phyloP scores from a whole-genome alignment of 2,888 invertebrate genomes.

The Tetanocera ferruginea region DNA sequence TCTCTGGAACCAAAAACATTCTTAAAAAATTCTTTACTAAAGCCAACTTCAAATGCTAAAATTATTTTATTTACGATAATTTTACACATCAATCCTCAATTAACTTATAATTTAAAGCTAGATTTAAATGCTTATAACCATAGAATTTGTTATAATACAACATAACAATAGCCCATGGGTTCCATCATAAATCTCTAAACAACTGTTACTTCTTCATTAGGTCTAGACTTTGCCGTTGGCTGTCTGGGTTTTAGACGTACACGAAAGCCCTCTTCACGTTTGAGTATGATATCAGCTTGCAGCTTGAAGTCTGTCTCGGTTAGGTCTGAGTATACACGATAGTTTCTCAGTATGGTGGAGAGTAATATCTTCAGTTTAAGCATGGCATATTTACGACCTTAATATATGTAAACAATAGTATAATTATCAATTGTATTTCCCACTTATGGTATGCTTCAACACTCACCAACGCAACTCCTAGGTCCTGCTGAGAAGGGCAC shows the following conservation, averaged over 20 bases:
- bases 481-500: conserved; percentile 88
- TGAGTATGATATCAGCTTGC: conserved; percentile 83
- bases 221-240: conserved; percentile 47
- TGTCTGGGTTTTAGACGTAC: conserved; percentile 78
- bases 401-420: conserved; percentile 13
- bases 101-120: not conserved
- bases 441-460: not conserved
- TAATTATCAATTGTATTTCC: not conserved
- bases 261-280: conserved; percentile 82
- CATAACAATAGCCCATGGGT: not conserved
- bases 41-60: not conserved
- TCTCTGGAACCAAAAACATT: too few species aligned
- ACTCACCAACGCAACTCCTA: conserved; percentile 82
- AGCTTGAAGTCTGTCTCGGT: conserved; percentile 79
- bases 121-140: too few species aligned
- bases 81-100: not conserved
- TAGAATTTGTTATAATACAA: not conserved
- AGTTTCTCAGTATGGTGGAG: conserved; percentile 81
- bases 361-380: conserved; percentile 83
- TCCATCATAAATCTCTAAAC: not conserved
- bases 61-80: not conserved
- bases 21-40: too few species aligned
- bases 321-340: conserved; percentile 78
- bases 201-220: not conserved
- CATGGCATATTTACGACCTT: conserved; percentile 86